A percentile compares a stretch with the other conserved stretches of the same genome.
These are phyloP conservation scores for Platycnemis pennipes DNA, from an alignment of 2,888 invertebrate species.

Conservation along the genomic window DNA sequence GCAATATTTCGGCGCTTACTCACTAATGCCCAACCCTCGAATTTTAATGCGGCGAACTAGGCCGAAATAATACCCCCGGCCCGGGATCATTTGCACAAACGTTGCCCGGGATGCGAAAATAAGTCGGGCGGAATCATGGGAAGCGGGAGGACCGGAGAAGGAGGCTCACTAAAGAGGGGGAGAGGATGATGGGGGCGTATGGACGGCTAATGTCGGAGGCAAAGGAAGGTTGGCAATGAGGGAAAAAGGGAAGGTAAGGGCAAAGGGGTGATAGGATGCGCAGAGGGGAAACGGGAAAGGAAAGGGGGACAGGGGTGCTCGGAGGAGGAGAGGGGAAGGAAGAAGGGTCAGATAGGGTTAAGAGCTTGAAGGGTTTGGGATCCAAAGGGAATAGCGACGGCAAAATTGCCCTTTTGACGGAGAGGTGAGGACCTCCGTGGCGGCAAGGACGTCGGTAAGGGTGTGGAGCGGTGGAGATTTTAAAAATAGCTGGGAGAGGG, in stretches of 20 bases:
- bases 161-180: background rate
- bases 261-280: background rate
- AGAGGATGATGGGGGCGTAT: background rate
- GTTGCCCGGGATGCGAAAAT: background rate
- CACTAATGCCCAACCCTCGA: background rate
- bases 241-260: background rate
- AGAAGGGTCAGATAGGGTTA: slow-evolving; percentile 18
- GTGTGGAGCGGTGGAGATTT: background rate
- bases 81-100: slow-evolving; percentile 22
- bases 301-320: no score
- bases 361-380: background rate
- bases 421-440: background rate
- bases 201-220: background rate
- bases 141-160: background rate
- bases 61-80: background rate
- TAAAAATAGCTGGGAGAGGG: background rate
- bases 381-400: background rate
- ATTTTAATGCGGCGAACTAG: background rate
- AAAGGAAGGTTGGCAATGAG: background rate
- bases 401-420: slow-evolving; percentile 40
- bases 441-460: background rate
- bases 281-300: background rate
- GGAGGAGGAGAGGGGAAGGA: background rate
- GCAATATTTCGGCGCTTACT: background rate
- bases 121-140: background rate